Conservation (phyloP, 2,888 invertebrate species). For the Spialia ferax region DNA sequence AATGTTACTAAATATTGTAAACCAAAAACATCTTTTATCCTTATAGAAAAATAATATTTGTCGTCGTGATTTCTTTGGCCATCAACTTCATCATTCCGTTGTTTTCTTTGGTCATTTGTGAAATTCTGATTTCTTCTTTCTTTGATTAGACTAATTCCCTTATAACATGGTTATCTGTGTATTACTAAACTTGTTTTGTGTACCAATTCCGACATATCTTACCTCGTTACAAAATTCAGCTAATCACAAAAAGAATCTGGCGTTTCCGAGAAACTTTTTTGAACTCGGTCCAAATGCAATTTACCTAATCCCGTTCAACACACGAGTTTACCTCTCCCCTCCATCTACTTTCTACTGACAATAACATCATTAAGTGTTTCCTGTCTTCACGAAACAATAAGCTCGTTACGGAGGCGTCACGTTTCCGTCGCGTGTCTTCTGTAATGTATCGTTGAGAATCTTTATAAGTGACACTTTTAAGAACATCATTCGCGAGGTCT, state of each 20-base stretch:
- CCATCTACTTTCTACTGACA: slow-evolving; percentile 18
- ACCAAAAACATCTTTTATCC: no score
- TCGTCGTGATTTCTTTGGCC: no score
- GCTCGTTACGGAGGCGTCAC: slow-evolving; percentile 56
- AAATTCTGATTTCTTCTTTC: no score
- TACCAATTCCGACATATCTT: no score
- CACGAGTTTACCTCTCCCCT: slow-evolving; percentile 5
- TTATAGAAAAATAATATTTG: no score
- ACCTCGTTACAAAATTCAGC: no score
- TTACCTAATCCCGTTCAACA: neutral
- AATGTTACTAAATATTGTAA: no score
- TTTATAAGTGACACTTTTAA: slow-evolving; percentile 5
- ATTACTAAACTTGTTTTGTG: no score
- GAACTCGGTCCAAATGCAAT: neutral
- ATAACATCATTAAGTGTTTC: slow-evolving; percentile 51
- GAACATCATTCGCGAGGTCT: neutral
- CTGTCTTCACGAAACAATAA: slow-evolving; percentile 51
- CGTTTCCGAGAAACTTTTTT: neutral
- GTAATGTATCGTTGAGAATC: slow-evolving; percentile 19
- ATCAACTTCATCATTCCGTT: no score
- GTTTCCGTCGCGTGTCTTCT: slow-evolving; percentile 30
- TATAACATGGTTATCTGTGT: no score
- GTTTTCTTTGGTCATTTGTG: no score
- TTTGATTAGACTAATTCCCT: no score
- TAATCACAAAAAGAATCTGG: neutral